These are phyloP conservation scores for Oedothorax gibbosus DNA, from an alignment of 1,140 invertebrate genomes.

Conservation along the genomic window DNA sequence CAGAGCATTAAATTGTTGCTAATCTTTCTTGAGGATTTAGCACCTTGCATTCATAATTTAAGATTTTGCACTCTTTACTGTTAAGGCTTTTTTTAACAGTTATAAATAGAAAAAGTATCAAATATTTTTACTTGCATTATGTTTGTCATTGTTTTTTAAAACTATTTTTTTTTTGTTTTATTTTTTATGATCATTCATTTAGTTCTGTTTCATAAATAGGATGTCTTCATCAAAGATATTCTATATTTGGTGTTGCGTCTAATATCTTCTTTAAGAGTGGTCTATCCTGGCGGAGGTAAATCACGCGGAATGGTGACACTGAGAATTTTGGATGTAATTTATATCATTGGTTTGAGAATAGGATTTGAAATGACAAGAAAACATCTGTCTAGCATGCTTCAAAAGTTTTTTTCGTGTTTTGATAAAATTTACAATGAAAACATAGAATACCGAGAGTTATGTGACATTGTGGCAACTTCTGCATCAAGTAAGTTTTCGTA, in stretches of 20 bases:
- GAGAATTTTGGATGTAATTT: conserved; percentile 84
- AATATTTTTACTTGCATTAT: not conserved
- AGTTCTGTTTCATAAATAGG: conserved; percentile 69
- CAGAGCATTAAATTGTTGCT: too few species aligned
- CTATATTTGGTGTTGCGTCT: conserved; percentile 77
- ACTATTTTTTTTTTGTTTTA: too few species aligned
- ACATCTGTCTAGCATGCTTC: conserved; percentile 79
- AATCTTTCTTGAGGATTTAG: too few species aligned
- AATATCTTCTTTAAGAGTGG: conserved; percentile 75
- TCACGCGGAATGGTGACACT: conserved; percentile 80
- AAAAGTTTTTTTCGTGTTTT: conserved; percentile 87
- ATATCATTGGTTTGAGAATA: conserved; percentile 81
- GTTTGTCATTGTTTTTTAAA: too few species aligned
- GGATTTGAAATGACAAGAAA: conserved; percentile 86
- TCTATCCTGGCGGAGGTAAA: conserved; percentile 81
- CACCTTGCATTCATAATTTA: too few species aligned
- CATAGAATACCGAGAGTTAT: conserved; percentile 36
- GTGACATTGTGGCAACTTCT: not conserved
- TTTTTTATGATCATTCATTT: not conserved
- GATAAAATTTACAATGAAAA: conserved; percentile 78
- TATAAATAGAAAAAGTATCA: not conserved
- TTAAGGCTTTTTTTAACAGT: not conserved
- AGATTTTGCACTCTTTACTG: not conserved
- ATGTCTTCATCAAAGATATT: conserved; percentile 80
- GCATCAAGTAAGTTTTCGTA: conserved; percentile 5